phyloP scores from a whole-genome alignment of 2,113 vertebrate species.

The Malurus elegans region DNA sequence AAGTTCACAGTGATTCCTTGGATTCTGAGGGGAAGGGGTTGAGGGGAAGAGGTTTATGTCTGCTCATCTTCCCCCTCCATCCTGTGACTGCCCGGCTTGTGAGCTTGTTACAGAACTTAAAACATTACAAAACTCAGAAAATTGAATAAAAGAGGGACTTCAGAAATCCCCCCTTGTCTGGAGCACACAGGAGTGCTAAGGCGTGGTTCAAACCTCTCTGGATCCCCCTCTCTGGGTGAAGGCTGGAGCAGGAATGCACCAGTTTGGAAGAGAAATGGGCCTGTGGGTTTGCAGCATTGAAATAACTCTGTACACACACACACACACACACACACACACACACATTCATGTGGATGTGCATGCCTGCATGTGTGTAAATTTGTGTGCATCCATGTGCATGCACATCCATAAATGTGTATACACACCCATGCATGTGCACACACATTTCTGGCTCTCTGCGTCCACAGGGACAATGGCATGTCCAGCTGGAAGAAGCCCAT shows the following conservation, averaged over 20 bases:
- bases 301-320: neutral
- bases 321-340: neutral
- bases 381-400: neutral
- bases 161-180: neutral
- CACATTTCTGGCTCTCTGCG: neutral
- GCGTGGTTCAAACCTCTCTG: neutral
- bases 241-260: neutral
- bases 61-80: neutral
- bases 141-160: neutral
- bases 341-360: neutral
- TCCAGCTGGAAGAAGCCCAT: neutral
- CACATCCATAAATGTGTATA: neutral
- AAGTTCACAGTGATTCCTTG: neutral
- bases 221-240: rapidly evolving
- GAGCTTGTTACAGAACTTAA: neutral
- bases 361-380: neutral
- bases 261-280: rapidly evolving
- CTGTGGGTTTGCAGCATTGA: rapidly evolving
- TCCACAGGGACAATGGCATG: rapidly evolving
- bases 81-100: rapidly evolving
- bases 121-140: neutral
- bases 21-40: neutral
- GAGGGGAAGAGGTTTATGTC: neutral
- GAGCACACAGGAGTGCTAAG: neutral
- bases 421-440: rapidly evolving